Base-by-base conservation (phyloP, 2,888 invertebrate species). In the Lasius fuliginosus region DNA sequence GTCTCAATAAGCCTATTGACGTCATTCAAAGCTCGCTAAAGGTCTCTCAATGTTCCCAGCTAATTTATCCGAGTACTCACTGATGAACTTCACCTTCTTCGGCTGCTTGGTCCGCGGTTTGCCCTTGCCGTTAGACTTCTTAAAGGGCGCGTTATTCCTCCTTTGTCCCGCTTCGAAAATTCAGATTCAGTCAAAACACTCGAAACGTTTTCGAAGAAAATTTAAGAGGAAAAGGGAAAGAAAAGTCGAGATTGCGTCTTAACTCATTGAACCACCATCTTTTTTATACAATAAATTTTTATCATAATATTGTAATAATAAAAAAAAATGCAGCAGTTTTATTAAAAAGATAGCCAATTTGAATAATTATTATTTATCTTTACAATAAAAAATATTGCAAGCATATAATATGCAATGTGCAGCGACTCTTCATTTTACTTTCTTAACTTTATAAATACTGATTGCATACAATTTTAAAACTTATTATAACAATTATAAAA, bases 31-130 rank as follows among this genome's bases (percentile, higher is more conserved):
- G 23, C 46, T 36, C 33, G 15, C 42, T 46, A 15, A 60, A 79
- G 46, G 68, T 46, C 18, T 30, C 30, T 9, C n/a, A 68, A 68
- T 9, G 53, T 15, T 69, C 23, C 23, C 23, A 33, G 33, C 40
- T 30, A 42, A 69, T 33, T 49, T 33, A 42, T 58, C 73, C 79
- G 12, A 65, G 89, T 96, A 98, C 98, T 98, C 96, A 98, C 98
- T 98, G 96, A 98, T 98, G 95, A 98, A 98, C 96, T 98, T 98
- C 88, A 98, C 98, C 96, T 98, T 97, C 96, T 98, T 98, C 89
- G 98, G 98, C 95, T 98, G 98, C 96, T 97, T 97, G 92, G 97
- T 97, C 94, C 97, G 96, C 88, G 97, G 97, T 95, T 98, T 98
- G 94, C 96, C 96, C 92, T 97, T 97, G 93, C 96, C 96, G 95